Evolutionary conservation across 1,140 invertebrate genomes (phyloP).

Genomic region (Calliphora vicina): DNA sequence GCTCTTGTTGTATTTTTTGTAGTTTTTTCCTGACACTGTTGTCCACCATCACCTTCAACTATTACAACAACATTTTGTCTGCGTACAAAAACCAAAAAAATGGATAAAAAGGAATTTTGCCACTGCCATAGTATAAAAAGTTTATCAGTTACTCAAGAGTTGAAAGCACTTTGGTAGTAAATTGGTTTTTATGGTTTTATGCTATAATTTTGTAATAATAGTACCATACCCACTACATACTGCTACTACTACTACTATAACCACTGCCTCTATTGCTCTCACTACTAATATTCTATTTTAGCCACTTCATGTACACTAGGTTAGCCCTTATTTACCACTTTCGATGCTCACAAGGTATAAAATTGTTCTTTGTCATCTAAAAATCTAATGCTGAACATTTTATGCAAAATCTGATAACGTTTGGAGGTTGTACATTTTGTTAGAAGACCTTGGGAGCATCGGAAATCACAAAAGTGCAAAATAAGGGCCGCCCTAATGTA

Average conservation of each 20-base stretch:
- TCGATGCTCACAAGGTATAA: too few species aligned
- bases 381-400: too few species aligned
- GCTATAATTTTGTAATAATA: background rate
- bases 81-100: background rate
- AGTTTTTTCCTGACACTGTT: background rate
- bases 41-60: background rate
- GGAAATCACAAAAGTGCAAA: too few species aligned
- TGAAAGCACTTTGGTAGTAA: conserved; percentile 12
- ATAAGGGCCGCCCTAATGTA: too few species aligned
- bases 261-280: background rate
- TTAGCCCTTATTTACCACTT: too few species aligned
- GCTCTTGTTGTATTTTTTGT: background rate
- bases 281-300: too few species aligned
- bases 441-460: too few species aligned
- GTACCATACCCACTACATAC: background rate
- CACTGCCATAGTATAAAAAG: background rate
- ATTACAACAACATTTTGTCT: background rate
- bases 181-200: conserved; percentile 13
- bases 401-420: too few species aligned
- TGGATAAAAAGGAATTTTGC: background rate
- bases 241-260: background rate
- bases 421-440: too few species aligned
- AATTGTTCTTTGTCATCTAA: too few species aligned
- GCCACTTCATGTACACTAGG: background rate
- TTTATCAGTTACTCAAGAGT: conserved; percentile 5